Percentiles rank a stretch among this genome's conserved stretches.
Evolutionary conservation across 2,888 invertebrate genomes (phyloP).

Genomic region (Melikaiella ostensackeni): DNA sequence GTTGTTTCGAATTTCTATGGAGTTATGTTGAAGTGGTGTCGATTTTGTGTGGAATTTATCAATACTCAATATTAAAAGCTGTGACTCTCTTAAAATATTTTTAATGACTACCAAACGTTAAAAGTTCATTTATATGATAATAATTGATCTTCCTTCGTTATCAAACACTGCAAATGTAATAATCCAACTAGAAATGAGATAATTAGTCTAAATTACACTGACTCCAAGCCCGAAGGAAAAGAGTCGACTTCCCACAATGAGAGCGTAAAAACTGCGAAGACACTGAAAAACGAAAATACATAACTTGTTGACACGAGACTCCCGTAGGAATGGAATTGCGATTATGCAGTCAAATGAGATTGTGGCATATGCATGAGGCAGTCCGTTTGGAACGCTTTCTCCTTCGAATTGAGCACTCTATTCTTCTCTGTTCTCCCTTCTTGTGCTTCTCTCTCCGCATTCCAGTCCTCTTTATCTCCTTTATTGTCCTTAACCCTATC

Average conservation of each 20-base stretch:
- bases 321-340: slow-evolving; percentile 70
- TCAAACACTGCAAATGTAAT: too few species aligned
- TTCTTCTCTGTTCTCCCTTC: slow-evolving; percentile 42
- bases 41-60: too few species aligned
- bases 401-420: slow-evolving; percentile 46
- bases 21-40: too few species aligned
- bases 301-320: slow-evolving; percentile 76
- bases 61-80: too few species aligned
- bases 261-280: slow-evolving; percentile 47
- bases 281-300: slow-evolving; percentile 67
- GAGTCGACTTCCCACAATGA: not conserved
- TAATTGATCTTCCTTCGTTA: too few species aligned
- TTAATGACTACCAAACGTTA: too few species aligned
- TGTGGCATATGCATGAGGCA: slow-evolving; percentile 76
- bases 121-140: too few species aligned
- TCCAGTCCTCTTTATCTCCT: slow-evolving; percentile 40
- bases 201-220: not conserved
- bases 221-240: not conserved
- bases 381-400: slow-evolving; percentile 54
- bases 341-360: slow-evolving; percentile 77
- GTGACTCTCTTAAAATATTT: too few species aligned
- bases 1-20: too few species aligned
- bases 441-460: slow-evolving; percentile 42
- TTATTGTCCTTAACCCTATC: slow-evolving; percentile 38
- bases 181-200: not conserved